phyloP scores from a whole-genome alignment of 2,888 invertebrate species.

The Noctua fimbriata region DNA sequence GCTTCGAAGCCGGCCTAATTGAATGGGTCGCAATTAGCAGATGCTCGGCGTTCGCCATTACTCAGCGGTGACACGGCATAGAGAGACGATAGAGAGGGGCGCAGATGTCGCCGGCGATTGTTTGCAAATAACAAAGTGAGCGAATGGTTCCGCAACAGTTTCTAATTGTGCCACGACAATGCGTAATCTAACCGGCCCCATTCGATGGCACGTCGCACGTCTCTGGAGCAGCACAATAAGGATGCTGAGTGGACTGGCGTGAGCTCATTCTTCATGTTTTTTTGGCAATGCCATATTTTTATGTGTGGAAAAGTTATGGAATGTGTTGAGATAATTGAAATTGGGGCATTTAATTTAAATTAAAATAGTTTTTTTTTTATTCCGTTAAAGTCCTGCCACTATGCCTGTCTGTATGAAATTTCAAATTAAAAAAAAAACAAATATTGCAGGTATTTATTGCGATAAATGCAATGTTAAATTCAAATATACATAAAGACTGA shows the following conservation, averaged over 20 bases:
- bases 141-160: conserved; percentile 85
- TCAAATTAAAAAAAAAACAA: neutral
- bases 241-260: conserved; percentile 65
- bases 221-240: conserved; percentile 70
- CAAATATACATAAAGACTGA: conserved; percentile 7
- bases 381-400: neutral
- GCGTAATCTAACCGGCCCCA: conserved; percentile 89
- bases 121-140: conserved; percentile 88
- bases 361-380: neutral
- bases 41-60: conserved; percentile 77
- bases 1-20: conserved; percentile 64
- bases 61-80: conserved; percentile 67
- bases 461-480: conserved; percentile 11
- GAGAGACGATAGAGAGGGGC: conserved; percentile 71
- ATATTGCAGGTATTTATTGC: neutral
- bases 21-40: conserved; percentile 84
- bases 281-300: conserved; percentile 1
- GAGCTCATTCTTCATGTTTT: conserved; percentile 18
- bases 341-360: neutral
- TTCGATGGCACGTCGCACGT: conserved; percentile 83
- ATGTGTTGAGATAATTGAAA: neutral
- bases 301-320: neutral
- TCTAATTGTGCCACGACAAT: conserved; percentile 89
- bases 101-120: conserved; percentile 87
- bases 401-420: neutral